Base-by-base conservation (phyloP, 2,888 invertebrate genomes). In the Serripes groenlandicus region DNA sequence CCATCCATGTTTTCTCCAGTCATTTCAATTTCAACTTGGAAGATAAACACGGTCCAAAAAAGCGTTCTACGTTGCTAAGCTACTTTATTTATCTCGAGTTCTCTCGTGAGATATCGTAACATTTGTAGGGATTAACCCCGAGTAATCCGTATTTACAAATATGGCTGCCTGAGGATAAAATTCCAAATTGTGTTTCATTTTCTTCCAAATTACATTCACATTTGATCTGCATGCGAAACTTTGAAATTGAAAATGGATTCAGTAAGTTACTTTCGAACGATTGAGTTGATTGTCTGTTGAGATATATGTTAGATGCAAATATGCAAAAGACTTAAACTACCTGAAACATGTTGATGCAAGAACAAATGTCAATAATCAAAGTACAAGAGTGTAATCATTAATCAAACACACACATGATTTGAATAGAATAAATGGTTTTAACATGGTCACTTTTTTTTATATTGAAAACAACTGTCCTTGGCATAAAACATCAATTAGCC, bases 1-100 rank as follows among this genome's bases (percentile, higher is more conserved):
- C 75, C 75, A 30, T 90, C 91, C 11, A 76, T 72, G 54, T 81
- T 87, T 81, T 88, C 91, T 15, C 90, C 91, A 35, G 91, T 92
- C 91, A 91, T 93, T 77, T 49, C 15, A 58, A 3, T 49, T 34
- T 1, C 23, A 58, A 72, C 4, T 58, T 26, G 26, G 58, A 58
- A 71, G 62, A 69, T 69, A 71, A 49, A 54, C 64, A 62, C 26
- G 58, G 28, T 62, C 32, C 21, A 26, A 28, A 58, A 66, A 75
- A 81, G 88, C 87, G 75, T 88, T 83, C 84, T 54, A 74, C 21
- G 89, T 89, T 88, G 87, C 89, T 83, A 83, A 68, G 88, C 54
- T 74, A 69, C 74, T 52, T 32, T 60, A 37, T 68, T 74, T 37
- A 62, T 88, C 85, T 80, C 87, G 87, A n/a, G 35, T 52, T 37